phyloP scores from a whole-genome alignment of 2,113 vertebrate species.

The Agapornis roseicollis region DNA sequence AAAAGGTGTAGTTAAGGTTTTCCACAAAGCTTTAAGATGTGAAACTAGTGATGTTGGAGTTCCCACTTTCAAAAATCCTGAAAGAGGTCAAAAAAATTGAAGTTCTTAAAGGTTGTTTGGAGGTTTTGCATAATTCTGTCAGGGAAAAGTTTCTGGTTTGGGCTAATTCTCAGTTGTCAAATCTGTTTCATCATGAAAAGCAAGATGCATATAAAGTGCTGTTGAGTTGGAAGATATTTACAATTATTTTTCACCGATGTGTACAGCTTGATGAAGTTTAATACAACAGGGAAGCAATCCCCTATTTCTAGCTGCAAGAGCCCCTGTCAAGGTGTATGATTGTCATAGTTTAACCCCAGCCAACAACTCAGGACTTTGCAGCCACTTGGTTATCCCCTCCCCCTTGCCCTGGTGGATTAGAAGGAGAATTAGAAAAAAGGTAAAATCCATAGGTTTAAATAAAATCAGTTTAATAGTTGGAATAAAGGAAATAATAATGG shows the following conservation, averaged over 20 bases:
- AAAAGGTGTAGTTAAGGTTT: background rate
- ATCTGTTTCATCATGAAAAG: background rate
- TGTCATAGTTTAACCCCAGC: background rate
- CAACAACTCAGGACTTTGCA: background rate
- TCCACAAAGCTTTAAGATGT: background rate
- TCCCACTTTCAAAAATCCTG: background rate
- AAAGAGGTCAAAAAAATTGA: background rate
- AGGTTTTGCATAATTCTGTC: background rate
- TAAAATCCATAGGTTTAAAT: background rate
- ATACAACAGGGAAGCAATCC: background rate
- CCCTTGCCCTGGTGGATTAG: background rate
- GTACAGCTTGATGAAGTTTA: background rate
- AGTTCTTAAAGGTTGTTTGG: background rate
- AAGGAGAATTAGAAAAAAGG: background rate
- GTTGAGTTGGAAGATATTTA: background rate
- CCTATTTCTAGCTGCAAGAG: background rate
- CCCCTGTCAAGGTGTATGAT: background rate
- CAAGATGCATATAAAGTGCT: background rate
- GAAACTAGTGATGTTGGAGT: background rate
- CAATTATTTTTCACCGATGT: background rate
- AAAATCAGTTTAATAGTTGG: background rate
- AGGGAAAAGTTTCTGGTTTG: background rate
- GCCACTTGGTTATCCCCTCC: background rate
- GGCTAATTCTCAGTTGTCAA: background rate
- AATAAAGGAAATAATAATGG: background rate